Conservation (phyloP, 92 coral and sea anemone genomes). For the Plumapathes pennacea region DNA sequence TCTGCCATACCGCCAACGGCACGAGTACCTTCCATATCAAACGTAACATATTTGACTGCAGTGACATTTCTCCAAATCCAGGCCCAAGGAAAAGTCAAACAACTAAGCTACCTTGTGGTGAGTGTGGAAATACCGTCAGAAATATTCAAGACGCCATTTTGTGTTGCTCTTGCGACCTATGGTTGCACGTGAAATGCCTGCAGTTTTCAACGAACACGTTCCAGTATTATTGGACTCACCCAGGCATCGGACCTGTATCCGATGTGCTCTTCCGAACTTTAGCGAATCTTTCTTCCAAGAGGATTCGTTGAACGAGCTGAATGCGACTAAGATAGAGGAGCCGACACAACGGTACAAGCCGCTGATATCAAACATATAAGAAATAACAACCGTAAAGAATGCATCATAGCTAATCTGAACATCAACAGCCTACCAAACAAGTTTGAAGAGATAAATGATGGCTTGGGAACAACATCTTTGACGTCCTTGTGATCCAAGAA, state of each 20-base stretch:
- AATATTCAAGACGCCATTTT: slow-evolving; percentile 51
- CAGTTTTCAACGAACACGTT: slow-evolving; percentile 1
- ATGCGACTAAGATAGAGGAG: no score
- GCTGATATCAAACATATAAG: slow-evolving; percentile 15
- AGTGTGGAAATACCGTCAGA: slow-evolving; percentile 31
- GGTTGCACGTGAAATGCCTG: slow-evolving; percentile 49
- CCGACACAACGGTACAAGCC: no score
- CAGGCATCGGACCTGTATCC: slow-evolving; percentile 36
- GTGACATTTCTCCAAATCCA: slow-evolving; percentile 28
- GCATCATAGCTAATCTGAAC: slow-evolving; percentile 24
- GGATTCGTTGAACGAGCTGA: no score
- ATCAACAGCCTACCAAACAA: slow-evolving; percentile 33
- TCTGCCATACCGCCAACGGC: slow-evolving; percentile 19
- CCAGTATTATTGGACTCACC: slow-evolving; percentile 22
- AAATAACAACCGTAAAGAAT: slow-evolving; percentile 14
- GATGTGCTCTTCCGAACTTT: slow-evolving; percentile 37
- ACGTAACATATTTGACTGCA: slow-evolving; percentile 18
- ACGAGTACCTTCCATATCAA: slow-evolving; percentile 20
- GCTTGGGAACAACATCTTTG: slow-evolving; percentile 8
- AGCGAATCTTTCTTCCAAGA: no score
- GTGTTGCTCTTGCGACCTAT: slow-evolving; percentile 28
- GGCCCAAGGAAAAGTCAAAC: slow-evolving; percentile 9
- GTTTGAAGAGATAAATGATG: slow-evolving; percentile 31
- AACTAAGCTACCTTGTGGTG: slow-evolving; percentile 40
- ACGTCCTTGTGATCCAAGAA: slow-evolving; percentile 31